Evolutionary conservation across 2,888 invertebrate species (phyloP), one percentile per base, ranked within the genome.

Genomic region (Callinectes sapidus): DNA sequence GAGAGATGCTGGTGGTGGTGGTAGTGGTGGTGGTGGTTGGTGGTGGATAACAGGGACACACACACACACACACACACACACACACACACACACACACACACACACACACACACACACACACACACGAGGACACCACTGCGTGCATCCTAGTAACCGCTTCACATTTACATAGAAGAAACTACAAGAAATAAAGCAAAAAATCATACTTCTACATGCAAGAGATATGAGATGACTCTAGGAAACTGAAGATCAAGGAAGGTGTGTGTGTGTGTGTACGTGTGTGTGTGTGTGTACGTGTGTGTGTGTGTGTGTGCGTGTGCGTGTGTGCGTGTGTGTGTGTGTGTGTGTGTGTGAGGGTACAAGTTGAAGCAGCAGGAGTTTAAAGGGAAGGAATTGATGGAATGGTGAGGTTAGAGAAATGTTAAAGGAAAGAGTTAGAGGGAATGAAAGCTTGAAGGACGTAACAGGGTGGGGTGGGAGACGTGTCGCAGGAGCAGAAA

Each of bases 261-360:
- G 71, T 77, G 10, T 8, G 32, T 77, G 71, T 77, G 71, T 77
- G 71, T n/a, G 71, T 71, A 28, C n/a, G 71, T 71, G 71, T n/a
- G 71, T n/a, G 71, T n/a, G n/a, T n/a, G n/a, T n/a, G 71, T n/a
- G 71, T 71, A 28, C 5, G 71, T n/a, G n/a, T n/a, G 71, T n/a
- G 71, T n/a, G 71, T 71, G 71, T 71, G n/a, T n/a, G 71, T 71
- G 71, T 71, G 71, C n/a, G 66, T 71, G 71, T n/a, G 71, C n/a
- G 71, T 71, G 71, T 32, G 71, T 28, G 71, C 5, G 71, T 28
- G 5, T 28, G 28, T 3, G 32, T 28, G 71, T 32, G 71, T 28
- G 71, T 28, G 28, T 28, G 71, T 28, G 32, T 10, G 71, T 77
- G 71, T 32, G 5, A 8, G 32, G 23, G 71, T 77, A 61, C 23